Evolutionary conservation across 2,888 invertebrate genomes (phyloP).

Genomic region (Nomada goodeniana): DNA sequence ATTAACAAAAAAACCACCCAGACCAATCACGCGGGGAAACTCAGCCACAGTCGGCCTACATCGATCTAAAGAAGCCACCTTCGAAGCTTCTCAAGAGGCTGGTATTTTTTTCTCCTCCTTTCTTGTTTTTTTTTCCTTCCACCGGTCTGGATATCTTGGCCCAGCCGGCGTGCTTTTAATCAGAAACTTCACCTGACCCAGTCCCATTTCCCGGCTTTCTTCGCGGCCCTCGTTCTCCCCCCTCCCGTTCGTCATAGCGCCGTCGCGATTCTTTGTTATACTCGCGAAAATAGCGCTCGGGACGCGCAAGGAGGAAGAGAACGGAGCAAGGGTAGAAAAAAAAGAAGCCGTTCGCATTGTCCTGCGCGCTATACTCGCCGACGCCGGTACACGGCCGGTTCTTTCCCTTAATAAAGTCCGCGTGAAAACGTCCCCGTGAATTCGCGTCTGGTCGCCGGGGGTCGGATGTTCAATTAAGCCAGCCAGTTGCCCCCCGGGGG

Average conservation of each 20-base stretch:
- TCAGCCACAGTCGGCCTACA: too few relatives aligned
- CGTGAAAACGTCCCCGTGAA: conserved; percentile 49
- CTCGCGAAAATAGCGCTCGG: conserved; percentile 34
- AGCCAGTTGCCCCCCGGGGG: background rate
- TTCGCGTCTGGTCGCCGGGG: conserved; percentile 12
- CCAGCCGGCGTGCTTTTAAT: conserved; percentile 68
- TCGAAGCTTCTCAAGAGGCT: conserved; percentile 13
- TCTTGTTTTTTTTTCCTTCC: background rate
- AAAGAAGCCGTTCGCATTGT: conserved; percentile 52
- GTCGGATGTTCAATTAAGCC: conserved; percentile 47
- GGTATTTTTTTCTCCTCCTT: background rate
- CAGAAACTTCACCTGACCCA: conserved; percentile 71
- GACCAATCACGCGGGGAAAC: too few relatives aligned
- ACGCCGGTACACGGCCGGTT: conserved; percentile 45
- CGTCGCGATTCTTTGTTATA: conserved; percentile 64
- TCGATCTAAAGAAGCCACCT: conserved; percentile 15
- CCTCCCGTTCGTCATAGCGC: conserved; percentile 54
- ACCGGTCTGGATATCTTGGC: conserved; percentile 22
- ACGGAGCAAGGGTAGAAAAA: conserved; percentile 1
- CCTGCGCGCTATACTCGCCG: conserved; percentile 35
- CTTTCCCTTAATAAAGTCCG: conserved; percentile 62
- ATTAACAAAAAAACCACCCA: too few relatives aligned
- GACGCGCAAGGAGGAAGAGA: conserved; percentile 16
- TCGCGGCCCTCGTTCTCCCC: conserved; percentile 49
- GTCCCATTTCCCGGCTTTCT: conserved; percentile 62